A percentile compares a stretch with the other conserved stretches of the same genome.
Evolutionary conservation across 2,113 vertebrate genomes (phyloP).

Genomic region (Esox niger): DNA sequence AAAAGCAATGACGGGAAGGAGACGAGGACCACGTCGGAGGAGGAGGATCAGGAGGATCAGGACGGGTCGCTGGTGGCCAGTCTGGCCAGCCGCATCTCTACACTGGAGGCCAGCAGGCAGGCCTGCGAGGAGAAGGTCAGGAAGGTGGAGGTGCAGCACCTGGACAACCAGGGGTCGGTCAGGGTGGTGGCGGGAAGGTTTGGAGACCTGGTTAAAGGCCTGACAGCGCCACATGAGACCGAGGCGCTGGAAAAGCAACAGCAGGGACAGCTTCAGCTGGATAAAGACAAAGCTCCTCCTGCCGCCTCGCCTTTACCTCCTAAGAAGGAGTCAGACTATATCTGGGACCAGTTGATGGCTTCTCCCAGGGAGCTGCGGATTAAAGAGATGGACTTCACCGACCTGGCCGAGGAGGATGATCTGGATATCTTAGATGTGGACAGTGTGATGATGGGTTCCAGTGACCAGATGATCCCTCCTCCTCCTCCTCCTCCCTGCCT

Average conservation of each 20-base stretch:
- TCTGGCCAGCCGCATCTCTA: slow-evolving; percentile 86
- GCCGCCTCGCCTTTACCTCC: slow-evolving; percentile 43
- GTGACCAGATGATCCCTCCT: slow-evolving; percentile 76
- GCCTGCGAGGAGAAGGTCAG: slow-evolving; percentile 80
- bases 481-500: slow-evolving; percentile 74
- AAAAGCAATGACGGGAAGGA: slow-evolving; percentile 70
- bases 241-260: slow-evolving; percentile 73
- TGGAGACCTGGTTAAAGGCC: slow-evolving; percentile 81
- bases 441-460: slow-evolving; percentile 70
- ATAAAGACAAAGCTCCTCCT: slow-evolving; percentile 35
- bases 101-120: slow-evolving; percentile 84
- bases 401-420: slow-evolving; percentile 92
- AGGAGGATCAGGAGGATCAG: slow-evolving; percentile 55
- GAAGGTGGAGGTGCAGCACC: slow-evolving; percentile 80
- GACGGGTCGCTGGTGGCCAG: slow-evolving; percentile 75
- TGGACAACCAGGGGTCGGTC: slow-evolving; percentile 89
- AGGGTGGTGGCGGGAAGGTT: slow-evolving; percentile 89
- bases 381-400: slow-evolving; percentile 98
- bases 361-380: slow-evolving; percentile 89
- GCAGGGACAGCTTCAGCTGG: slow-evolving; percentile 60
- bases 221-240: slow-evolving; percentile 65
- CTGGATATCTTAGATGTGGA: slow-evolving; percentile 86
- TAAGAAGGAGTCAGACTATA: slow-evolving; percentile 90
- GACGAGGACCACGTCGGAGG: too few relatives aligned
- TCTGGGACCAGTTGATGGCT: slow-evolving; percentile 98